A percentile compares a stretch with the other conserved stretches of the same genome.
Evolutionary conservation across 1,140 invertebrate species (phyloP).

Genomic region (Heliothis subflexa): DNA sequence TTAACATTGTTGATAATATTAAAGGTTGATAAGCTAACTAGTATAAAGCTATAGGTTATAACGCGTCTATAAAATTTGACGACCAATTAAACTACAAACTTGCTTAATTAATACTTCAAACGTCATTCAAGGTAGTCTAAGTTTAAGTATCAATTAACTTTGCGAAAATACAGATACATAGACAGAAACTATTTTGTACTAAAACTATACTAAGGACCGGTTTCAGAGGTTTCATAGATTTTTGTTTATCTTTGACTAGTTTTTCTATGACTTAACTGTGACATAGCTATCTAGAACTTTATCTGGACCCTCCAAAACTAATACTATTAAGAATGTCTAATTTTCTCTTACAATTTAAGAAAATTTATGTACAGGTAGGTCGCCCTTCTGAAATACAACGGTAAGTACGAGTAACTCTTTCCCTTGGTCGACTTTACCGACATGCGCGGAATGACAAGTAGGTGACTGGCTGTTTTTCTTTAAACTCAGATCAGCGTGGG

Average conservation of each 20-base stretch:
- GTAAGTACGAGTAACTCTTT: conserved; percentile 1
- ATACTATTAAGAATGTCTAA: too few species aligned
- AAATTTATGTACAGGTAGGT: not conserved
- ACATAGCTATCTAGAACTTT: too few species aligned
- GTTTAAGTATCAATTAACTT: too few species aligned
- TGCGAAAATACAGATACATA: too few species aligned
- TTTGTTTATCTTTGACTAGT: too few species aligned
- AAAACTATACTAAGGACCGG: too few species aligned
- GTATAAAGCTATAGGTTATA: too few species aligned
- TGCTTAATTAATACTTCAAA: not conserved
- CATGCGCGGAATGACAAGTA: conserved; percentile 29
- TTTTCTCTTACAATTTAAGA: not conserved
- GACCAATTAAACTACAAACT: not conserved
- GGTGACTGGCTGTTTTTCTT: conserved; percentile 20
- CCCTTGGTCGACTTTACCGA: conserved; percentile 19
- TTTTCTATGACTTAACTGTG: not conserved
- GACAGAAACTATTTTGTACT: too few species aligned
- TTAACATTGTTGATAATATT: too few species aligned
- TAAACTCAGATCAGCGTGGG: not conserved
- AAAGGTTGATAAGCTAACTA: too few species aligned
- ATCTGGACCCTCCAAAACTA: not conserved
- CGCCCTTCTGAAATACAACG: conserved; percentile 21
- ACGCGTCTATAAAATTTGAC: not conserved
- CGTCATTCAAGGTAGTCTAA: not conserved
- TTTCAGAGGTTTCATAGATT: too few species aligned